Percentiles rank a stretch among this genome's conserved stretches.
Conservation (phyloP, 2,113 vertebrate species). For the Gadus macrocephalus region DNA sequence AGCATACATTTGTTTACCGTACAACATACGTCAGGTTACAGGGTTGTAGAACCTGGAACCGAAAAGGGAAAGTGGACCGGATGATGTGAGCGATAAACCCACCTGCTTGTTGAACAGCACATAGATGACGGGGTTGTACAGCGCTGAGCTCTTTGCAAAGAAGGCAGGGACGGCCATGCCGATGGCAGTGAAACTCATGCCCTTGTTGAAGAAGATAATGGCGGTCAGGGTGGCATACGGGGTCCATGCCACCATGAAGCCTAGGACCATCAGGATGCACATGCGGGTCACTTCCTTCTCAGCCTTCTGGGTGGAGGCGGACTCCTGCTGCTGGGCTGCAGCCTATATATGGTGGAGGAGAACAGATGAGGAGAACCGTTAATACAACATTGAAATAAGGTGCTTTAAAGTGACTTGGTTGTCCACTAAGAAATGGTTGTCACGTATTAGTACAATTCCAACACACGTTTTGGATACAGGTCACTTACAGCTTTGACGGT, state of each 20-base stretch:
- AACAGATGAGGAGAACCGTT: background rate
- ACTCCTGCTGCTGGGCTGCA: conserved; percentile 77
- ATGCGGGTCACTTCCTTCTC: conserved; percentile 79
- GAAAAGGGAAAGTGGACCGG: background rate
- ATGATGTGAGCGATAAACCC: conserved; percentile 1
- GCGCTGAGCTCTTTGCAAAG: conserved; percentile 80
- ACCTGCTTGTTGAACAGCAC: conserved; percentile 80
- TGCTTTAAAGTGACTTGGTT: background rate
- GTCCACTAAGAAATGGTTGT: too few relatives aligned
- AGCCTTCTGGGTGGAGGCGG: conserved; percentile 75
- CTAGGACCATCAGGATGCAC: conserved; percentile 77
- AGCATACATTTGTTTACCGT: conserved; percentile 7
- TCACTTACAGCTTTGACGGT: conserved; percentile 76
- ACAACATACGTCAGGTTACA: too few relatives aligned
- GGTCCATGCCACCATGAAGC: conserved; percentile 72
- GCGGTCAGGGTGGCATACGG: conserved; percentile 72
- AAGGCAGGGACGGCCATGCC: conserved; percentile 74
- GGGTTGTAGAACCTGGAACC: too few relatives aligned
- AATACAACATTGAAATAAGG: background rate
- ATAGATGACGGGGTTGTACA: conserved; percentile 72
- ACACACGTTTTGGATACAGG: background rate
- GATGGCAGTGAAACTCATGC: conserved; percentile 69
- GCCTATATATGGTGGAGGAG: conserved; percentile 48
- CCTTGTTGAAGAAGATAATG: conserved; percentile 82
- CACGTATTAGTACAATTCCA: too few relatives aligned